Evolutionary conservation across 2,113 vertebrate genomes (phyloP).

Genomic region (Pterocles gutturalis): DNA sequence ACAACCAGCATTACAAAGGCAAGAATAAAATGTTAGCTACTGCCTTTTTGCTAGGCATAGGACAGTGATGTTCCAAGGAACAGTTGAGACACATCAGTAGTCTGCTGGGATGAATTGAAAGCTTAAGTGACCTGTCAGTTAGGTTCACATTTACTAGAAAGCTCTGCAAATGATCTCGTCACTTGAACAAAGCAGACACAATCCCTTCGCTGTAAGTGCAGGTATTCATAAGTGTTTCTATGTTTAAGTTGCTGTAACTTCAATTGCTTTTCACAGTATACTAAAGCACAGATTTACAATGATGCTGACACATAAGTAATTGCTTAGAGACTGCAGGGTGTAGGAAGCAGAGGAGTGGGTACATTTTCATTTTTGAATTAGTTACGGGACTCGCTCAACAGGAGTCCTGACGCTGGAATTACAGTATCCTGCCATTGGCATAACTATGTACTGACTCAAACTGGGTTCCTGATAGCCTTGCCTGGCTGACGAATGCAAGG

Average conservation of each 20-base stretch:
- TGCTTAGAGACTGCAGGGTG: slow-evolving; percentile 11
- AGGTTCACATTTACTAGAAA: slow-evolving; percentile 17
- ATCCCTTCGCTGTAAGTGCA: not conserved
- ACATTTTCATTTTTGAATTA: slow-evolving; percentile 55
- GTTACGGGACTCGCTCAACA: not conserved
- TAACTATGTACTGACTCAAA: slow-evolving; percentile 33
- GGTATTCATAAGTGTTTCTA: slow-evolving; percentile 16
- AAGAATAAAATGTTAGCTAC: not conserved
- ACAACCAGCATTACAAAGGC: not conserved
- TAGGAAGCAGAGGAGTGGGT: slow-evolving; percentile 34
- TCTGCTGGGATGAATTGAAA: slow-evolving; percentile 25
- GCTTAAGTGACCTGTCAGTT: slow-evolving; percentile 43
- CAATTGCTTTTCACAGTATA: slow-evolving; percentile 1
- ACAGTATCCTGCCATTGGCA: slow-evolving; percentile 2
- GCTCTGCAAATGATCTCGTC: slow-evolving; percentile 28
- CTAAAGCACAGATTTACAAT: slow-evolving; percentile 35
- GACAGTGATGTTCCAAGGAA: not conserved
- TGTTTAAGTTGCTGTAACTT: slow-evolving; percentile 47
- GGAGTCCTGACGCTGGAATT: not conserved
- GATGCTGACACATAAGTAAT: slow-evolving; percentile 46
- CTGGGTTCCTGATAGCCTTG: slow-evolving; percentile 39
- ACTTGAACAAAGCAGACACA: not conserved
- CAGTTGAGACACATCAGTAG: not conserved
- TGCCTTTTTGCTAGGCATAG: not conserved
- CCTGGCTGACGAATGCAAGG: not conserved